Evolutionary conservation across 2,113 vertebrate genomes (phyloP).

Genomic region (Cryptomyrus ogoouensis): DNA sequence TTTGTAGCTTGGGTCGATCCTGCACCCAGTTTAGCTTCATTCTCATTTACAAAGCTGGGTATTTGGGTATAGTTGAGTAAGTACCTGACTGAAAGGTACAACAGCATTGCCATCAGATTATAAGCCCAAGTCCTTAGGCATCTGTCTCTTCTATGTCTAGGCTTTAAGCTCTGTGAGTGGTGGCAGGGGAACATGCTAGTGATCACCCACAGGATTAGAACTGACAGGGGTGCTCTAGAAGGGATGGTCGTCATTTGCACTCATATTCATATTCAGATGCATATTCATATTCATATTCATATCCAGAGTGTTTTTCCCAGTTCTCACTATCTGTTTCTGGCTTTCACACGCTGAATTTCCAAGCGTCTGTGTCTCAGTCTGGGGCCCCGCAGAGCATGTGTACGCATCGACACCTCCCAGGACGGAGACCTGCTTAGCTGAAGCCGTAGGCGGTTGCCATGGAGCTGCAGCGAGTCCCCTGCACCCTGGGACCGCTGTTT

Average conservation of each 20-base stretch:
- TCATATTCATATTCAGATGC: neutral
- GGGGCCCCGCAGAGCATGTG: neutral
- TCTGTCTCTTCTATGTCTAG: neutral
- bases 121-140: neutral
- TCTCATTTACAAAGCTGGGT: neutral
- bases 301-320: neutral
- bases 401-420: neutral
- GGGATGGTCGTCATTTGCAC: neutral
- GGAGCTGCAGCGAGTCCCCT: neutral
- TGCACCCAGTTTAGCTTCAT: neutral
- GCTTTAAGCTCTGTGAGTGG: neutral
- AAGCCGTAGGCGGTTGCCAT: neutral
- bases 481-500: neutral
- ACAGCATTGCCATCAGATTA: neutral
- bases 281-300: conserved; percentile 2
- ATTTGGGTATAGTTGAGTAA: neutral
- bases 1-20: neutral
- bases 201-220: neutral
- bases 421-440: neutral
- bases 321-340: neutral
- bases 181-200: neutral
- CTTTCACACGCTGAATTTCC: neutral
- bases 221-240: neutral
- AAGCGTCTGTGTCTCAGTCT: conserved; percentile 1
- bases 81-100: neutral